A percentile compares a stretch with the other conserved stretches of the same genome.
Evolutionary conservation across 2,113 vertebrate species (phyloP).

Genomic region (Oryzias curvinotus): DNA sequence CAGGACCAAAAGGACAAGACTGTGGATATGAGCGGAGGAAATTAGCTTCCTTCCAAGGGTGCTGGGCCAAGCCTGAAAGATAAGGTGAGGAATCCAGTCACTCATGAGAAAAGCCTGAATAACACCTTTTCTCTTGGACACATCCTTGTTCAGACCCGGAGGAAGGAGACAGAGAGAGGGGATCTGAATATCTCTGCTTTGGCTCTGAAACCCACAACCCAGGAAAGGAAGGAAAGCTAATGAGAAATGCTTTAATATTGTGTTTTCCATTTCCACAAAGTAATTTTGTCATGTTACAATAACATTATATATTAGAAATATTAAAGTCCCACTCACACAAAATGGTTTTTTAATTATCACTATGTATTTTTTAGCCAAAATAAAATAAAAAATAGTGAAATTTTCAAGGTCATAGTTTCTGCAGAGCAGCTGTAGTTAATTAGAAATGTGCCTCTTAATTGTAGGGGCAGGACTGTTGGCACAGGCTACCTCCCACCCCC

Average conservation of each 20-base stretch:
- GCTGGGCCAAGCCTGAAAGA: not conserved
- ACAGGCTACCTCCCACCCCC: no score
- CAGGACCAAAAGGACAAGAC: not conserved
- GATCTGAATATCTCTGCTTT: not conserved
- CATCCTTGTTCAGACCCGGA: not conserved
- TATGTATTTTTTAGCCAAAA: no score
- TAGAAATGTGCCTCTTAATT: no score
- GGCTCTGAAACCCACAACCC: not conserved
- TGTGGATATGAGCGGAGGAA: not conserved
- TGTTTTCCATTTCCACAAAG: not conserved
- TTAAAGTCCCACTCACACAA: no score
- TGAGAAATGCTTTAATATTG: not conserved
- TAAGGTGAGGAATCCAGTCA: not conserved
- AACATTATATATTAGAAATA: no score
- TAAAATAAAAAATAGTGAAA: no score
- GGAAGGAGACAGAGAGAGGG: not conserved
- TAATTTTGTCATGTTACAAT: not conserved
- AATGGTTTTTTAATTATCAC: no score
- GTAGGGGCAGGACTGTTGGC: no score
- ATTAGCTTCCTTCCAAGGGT: not conserved
- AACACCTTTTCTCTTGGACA: not conserved
- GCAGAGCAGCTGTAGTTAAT: no score
- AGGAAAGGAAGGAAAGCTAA: not conserved
- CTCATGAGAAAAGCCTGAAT: not conserved
- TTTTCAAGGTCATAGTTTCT: no score